A percentile compares a stretch with the other conserved stretches of the same genome.
Conservation (phyloP, 2,797 vertebrate species). For the Pelobates cultripes region DNA sequence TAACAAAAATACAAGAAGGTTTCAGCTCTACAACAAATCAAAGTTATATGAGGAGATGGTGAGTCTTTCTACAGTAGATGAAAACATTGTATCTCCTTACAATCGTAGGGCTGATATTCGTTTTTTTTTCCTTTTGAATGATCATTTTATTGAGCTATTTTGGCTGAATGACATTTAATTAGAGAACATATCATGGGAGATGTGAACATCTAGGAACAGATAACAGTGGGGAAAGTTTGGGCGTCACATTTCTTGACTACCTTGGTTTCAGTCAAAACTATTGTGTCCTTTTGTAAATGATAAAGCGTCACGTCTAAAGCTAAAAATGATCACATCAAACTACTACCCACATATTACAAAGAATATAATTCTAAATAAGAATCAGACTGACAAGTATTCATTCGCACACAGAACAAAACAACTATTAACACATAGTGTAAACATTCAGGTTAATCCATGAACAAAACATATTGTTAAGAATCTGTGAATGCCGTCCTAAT, state of each 20-base stretch:
- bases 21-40: too few relatives aligned
- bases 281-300: background rate
- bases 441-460: too few relatives aligned
- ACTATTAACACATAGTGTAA: too few relatives aligned
- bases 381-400: background rate
- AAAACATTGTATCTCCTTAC: background rate
- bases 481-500: too few relatives aligned
- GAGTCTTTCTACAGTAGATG: conserved; percentile 32
- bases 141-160: conserved; percentile 59
- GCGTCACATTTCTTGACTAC: conserved; percentile 11
- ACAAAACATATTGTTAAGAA: too few relatives aligned
- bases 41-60: background rate
- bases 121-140: conserved; percentile 46
- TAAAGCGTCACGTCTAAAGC: background rate
- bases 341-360: too few relatives aligned
- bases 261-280: background rate
- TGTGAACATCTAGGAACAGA: conserved; percentile 64
- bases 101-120: conserved; percentile 8
- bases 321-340: too few relatives aligned
- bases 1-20: too few relatives aligned
- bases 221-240: conserved; percentile 64
- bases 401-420: too few relatives aligned
- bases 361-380: too few relatives aligned
- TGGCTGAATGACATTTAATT: conserved; percentile 62
- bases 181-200: conserved; percentile 68